Conservation (phyloP, 2,113 vertebrate species). For the Mormyrus iriodes region DNA sequence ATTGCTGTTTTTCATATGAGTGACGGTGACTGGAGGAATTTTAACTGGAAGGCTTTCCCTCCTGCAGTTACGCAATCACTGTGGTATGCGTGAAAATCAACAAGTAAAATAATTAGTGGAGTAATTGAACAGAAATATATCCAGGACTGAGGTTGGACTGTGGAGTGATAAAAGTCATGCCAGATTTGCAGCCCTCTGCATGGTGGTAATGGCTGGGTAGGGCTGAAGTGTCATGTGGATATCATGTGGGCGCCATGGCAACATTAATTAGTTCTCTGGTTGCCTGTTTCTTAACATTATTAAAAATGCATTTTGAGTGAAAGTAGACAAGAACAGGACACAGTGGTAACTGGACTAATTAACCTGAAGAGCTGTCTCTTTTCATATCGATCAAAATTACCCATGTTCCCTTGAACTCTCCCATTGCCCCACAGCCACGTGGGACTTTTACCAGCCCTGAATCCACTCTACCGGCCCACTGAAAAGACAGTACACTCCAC, state of each 20-base stretch:
- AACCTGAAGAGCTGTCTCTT: neutral
- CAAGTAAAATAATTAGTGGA: neutral
- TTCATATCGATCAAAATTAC: neutral
- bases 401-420: neutral
- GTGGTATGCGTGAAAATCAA: neutral
- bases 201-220: neutral
- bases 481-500: slow-evolving; percentile 9
- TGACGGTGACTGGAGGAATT: neutral
- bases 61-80: neutral
- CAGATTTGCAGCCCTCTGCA: neutral
- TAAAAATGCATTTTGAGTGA: neutral
- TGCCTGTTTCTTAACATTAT: neutral
- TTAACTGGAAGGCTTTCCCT: neutral
- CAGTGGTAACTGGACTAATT: neutral
- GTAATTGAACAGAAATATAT: neutral
- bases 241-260: neutral
- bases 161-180: neutral
- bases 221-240: neutral
- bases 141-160: neutral
- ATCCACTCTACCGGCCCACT: slow-evolving; percentile 32
- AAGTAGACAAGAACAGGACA: neutral
- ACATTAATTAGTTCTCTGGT: neutral
- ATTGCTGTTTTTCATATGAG: neutral
- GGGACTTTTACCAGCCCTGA: slow-evolving; percentile 28
- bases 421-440: neutral